phyloP scores from a whole-genome alignment of 2,888 invertebrate species.

The Mimumesa dahlbomi region DNA sequence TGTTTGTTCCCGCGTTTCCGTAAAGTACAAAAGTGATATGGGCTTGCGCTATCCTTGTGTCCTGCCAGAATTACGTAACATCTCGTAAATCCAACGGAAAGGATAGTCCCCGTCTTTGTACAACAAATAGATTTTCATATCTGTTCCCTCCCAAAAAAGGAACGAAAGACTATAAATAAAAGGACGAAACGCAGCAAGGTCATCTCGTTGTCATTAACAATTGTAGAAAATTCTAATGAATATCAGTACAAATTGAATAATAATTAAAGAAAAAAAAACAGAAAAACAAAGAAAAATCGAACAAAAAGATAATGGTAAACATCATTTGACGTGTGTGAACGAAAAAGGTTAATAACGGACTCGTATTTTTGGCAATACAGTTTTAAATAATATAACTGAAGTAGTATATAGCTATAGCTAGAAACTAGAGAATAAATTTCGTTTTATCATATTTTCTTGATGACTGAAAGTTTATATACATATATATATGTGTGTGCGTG shows the following conservation, averaged over 20 bases:
- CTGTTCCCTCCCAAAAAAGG: constrained; percentile 34
- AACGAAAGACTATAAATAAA: constrained; percentile 37
- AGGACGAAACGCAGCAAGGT: constrained; percentile 44
- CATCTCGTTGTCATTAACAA: constrained; percentile 39
- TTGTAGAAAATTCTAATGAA: constrained; percentile 77
- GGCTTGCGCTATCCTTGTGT: constrained; percentile 49
- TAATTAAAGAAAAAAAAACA: constrained; percentile 49
- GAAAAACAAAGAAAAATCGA: too few species aligned
- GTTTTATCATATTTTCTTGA: constrained; percentile 76
- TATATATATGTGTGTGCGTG: constrained; percentile 52
- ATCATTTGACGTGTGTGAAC: constrained; percentile 60
- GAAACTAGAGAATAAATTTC: constrained; percentile 64
- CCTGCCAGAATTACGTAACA: constrained; percentile 41
- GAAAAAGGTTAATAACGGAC: constrained; percentile 56
- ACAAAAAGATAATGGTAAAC: too few species aligned
- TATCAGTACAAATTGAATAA: constrained; percentile 78
- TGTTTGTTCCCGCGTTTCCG: background rate
- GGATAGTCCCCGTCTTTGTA: constrained; percentile 1
- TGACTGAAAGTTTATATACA: constrained; percentile 74
- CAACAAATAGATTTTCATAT: constrained; percentile 43
- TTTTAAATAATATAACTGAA: constrained; percentile 60
- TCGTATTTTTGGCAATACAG: constrained; percentile 78
- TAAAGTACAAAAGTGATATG: constrained; percentile 54
- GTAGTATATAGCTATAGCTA: constrained; percentile 63
- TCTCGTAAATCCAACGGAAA: constrained; percentile 23